Evolutionary conservation across 2,797 vertebrate species (phyloP).

Genomic region (Heliangelus exortis): DNA sequence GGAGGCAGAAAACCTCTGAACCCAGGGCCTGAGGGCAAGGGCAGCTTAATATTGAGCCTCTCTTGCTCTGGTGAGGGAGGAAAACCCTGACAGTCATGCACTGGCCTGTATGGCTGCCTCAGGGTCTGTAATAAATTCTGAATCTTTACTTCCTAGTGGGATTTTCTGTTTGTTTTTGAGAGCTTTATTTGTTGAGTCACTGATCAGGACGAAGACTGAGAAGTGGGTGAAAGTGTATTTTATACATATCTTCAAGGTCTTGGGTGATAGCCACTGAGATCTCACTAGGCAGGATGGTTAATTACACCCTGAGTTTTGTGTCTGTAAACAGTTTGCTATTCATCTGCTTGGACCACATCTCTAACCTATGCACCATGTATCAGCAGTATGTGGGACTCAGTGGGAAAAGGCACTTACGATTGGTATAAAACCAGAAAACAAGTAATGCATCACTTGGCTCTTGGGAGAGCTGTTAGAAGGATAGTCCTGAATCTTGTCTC

Average conservation of each 20-base stretch:
- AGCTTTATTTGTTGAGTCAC: background rate
- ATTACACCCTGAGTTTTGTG: background rate
- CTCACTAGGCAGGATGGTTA: constrained; percentile 21
- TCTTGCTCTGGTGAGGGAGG: background rate
- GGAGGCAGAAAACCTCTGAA: background rate
- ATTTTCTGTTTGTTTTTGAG: background rate
- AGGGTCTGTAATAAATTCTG: background rate
- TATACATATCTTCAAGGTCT: background rate
- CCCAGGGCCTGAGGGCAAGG: background rate
- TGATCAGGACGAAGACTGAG: background rate
- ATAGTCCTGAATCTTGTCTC: background rate
- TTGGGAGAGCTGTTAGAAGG: background rate
- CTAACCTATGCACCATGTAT: background rate
- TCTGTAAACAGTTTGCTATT: constrained; percentile 8
- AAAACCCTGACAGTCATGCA: background rate
- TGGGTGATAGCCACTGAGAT: background rate
- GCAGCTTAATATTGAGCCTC: background rate
- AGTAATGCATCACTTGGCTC: background rate
- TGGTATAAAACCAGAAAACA: background rate
- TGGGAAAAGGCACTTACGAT: background rate
- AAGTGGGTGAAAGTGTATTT: background rate
- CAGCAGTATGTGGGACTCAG: background rate
- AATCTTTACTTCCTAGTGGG: background rate
- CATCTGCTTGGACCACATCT: background rate
- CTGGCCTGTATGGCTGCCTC: accelerated